Conservation (phyloP, 1,140 invertebrate genomes). For the Drosophila sp. region DNA sequence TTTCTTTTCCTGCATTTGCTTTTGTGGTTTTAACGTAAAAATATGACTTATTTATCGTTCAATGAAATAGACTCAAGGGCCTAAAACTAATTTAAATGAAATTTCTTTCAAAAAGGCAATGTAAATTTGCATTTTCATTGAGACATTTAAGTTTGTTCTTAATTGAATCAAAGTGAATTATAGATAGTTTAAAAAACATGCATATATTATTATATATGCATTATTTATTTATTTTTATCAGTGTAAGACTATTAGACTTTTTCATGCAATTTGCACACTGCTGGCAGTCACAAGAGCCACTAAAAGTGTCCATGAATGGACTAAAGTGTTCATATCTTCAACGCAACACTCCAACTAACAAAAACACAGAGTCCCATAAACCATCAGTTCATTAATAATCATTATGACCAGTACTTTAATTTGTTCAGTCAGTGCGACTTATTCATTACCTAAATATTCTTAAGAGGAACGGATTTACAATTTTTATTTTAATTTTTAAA, state of each 20-base stretch:
- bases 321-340: constrained; percentile 74
- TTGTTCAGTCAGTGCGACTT: constrained; percentile 25
- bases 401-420: constrained; percentile 37
- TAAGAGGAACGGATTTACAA: neutral
- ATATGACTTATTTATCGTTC: too few relatives aligned
- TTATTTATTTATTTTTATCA: neutral
- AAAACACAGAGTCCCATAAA: constrained; percentile 20
- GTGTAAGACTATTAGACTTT: neutral
- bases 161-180: too few relatives aligned
- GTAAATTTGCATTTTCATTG: too few relatives aligned
- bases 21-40: too few relatives aligned
- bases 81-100: too few relatives aligned
- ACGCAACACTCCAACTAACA: constrained; percentile 12
- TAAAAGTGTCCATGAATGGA: constrained; percentile 69
- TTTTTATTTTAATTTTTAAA: neutral
- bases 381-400: constrained; percentile 35
- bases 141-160: too few relatives aligned
- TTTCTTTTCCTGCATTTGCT: too few relatives aligned
- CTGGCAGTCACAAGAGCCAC: constrained; percentile 59
- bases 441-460: constrained; percentile 32
- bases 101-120: too few relatives aligned
- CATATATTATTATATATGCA: too few relatives aligned
- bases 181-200: too few relatives aligned
- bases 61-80: too few relatives aligned
- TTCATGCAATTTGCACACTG: constrained; percentile 54